phyloP scores from a whole-genome alignment of 2,113 vertebrate genomes.

The Cyanoramphus novaezelandiae region DNA sequence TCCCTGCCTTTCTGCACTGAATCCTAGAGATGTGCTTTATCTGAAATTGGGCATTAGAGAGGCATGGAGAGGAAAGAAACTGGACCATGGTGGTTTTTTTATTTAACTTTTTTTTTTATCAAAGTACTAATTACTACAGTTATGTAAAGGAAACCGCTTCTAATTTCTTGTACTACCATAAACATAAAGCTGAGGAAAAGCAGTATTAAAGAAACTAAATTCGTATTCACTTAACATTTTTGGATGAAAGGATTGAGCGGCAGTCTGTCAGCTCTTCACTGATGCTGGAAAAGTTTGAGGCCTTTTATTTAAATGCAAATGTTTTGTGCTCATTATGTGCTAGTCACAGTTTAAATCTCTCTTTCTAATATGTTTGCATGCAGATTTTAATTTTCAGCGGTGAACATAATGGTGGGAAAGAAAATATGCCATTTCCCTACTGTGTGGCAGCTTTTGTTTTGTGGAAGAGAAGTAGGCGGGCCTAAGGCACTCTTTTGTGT shows the following conservation, averaged over 20 bases:
- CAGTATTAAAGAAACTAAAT: not conserved
- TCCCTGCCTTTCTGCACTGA: not conserved
- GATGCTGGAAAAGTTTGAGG: not conserved
- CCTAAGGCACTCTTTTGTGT: not conserved
- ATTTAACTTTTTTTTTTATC: not conserved
- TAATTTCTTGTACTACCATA: not conserved
- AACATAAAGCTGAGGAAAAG: not conserved
- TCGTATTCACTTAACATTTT: accelerated
- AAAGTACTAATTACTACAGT: not conserved
- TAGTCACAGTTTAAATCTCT: not conserved
- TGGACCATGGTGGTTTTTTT: not conserved
- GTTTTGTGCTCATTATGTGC: not conserved
- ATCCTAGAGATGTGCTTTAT: not conserved
- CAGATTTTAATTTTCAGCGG: not conserved
- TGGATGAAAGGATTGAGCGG: not conserved
- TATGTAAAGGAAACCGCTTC: not conserved
- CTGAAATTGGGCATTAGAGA: not conserved
- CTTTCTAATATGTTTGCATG: not conserved
- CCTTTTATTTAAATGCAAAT: not conserved
- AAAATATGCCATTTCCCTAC: not conserved
- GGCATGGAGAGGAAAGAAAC: not conserved
- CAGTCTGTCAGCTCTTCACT: not conserved
- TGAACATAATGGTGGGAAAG: not conserved
- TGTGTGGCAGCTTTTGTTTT: not conserved
- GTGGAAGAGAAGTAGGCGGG: not conserved